Conservation (phyloP, 2,113 vertebrate genomes). For the Nycticebus coucang region DNA sequence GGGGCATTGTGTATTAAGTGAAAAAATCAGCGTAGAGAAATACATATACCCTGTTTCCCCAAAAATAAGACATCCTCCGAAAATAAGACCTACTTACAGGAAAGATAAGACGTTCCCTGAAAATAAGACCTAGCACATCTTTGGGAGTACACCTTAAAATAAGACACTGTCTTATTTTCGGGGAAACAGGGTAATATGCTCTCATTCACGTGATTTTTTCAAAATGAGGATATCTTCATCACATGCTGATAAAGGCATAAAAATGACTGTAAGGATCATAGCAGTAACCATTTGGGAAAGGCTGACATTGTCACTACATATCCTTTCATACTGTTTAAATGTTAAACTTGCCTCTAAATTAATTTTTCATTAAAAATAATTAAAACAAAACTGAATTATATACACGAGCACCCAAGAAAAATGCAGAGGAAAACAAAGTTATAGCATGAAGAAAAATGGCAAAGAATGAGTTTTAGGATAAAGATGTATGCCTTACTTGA, state of each 20-base stretch:
- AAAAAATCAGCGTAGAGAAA: background rate
- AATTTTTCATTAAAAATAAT: background rate
- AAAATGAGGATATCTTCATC: background rate
- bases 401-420: background rate
- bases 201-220: background rate
- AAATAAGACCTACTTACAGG: too few relatives aligned
- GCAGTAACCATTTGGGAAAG: background rate
- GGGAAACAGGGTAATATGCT: too few relatives aligned
- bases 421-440: background rate
- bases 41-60: too few relatives aligned
- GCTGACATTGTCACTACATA: background rate
- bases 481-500: background rate
- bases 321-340: background rate
- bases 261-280: background rate
- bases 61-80: too few relatives aligned
- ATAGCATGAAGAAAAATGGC: background rate
- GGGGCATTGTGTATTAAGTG: background rate
- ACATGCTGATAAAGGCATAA: background rate
- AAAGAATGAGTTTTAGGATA: background rate
- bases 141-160: too few relatives aligned
- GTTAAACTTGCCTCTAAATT: background rate
- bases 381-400: background rate
- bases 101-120: too few relatives aligned
- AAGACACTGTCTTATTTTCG: too few relatives aligned
- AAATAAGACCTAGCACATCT: too few relatives aligned